phyloP scores from a whole-genome alignment of 2,888 invertebrate species.

The Maniola hyperantus region DNA sequence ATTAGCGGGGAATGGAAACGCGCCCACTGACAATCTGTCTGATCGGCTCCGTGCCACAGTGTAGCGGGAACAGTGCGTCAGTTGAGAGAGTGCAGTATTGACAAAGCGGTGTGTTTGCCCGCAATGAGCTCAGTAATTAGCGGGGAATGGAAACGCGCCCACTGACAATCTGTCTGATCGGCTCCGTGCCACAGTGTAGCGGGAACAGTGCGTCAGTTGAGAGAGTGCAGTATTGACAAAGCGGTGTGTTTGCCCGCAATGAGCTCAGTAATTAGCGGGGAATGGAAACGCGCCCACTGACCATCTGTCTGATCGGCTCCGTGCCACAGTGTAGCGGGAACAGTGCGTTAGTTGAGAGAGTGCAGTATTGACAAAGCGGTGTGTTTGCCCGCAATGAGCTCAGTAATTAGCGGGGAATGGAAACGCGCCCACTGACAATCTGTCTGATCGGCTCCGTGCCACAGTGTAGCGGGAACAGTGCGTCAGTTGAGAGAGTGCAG shows the following conservation, averaged over 20 bases:
- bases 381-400: slow-evolving; percentile 51
- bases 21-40: slow-evolving; percentile 47
- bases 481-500: not conserved
- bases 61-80: slow-evolving; percentile 21
- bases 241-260: slow-evolving; percentile 50
- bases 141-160: slow-evolving; percentile 47
- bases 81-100: slow-evolving; percentile 19
- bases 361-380: slow-evolving; percentile 43
- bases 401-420: slow-evolving; percentile 52
- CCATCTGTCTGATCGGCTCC: slow-evolving; percentile 47
- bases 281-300: slow-evolving; percentile 46
- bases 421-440: slow-evolving; percentile 46
- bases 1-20: slow-evolving; percentile 51
- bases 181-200: slow-evolving; percentile 35
- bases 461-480: slow-evolving; percentile 32
- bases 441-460: slow-evolving; percentile 42
- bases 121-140: slow-evolving; percentile 53
- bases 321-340: slow-evolving; percentile 29
- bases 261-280: slow-evolving; percentile 52
- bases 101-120: slow-evolving; percentile 50
- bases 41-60: slow-evolving; percentile 40
- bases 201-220: slow-evolving; percentile 14
- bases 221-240: slow-evolving; percentile 40
- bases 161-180: slow-evolving; percentile 48
- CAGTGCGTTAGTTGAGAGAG: slow-evolving; percentile 15